phyloP scores from a whole-genome alignment of 2,113 vertebrate species.

The Meles meles region DNA sequence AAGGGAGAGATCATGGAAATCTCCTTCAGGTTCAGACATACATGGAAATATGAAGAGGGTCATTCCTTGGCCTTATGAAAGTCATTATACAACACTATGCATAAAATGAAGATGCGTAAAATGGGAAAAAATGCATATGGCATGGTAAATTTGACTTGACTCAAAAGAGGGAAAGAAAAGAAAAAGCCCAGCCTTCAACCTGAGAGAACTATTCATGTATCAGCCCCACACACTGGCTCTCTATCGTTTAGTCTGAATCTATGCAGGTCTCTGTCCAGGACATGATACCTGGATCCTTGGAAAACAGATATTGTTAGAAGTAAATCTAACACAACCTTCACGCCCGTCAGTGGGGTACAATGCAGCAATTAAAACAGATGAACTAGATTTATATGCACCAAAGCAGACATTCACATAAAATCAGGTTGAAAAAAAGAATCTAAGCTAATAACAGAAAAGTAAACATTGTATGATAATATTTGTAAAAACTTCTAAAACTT shows the following conservation, averaged over 20 bases:
- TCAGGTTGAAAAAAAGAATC: neutral
- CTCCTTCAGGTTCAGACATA: neutral
- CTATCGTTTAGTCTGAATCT: neutral
- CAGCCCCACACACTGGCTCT: fast-evolving
- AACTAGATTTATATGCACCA: neutral
- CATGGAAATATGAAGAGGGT: neutral
- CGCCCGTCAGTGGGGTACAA: neutral
- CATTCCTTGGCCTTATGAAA: neutral
- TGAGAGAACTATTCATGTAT: neutral
- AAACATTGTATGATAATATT: neutral
- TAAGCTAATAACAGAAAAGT: neutral
- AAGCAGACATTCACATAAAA: neutral
- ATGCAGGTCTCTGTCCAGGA: fast-evolving
- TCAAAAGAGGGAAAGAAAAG: neutral
- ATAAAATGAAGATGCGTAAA: neutral
- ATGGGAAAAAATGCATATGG: neutral
- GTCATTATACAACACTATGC: neutral
- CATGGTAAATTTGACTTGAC: neutral
- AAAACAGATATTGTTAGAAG: too few species aligned
- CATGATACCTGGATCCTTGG: neutral
- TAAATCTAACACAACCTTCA: neutral
- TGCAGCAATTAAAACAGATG: neutral
- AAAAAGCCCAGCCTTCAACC: neutral
- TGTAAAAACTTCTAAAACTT: neutral
- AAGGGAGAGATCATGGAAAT: neutral